Evolutionary conservation across 2,797 vertebrate genomes (phyloP).

Genomic region (Gallinago solitaria): DNA sequence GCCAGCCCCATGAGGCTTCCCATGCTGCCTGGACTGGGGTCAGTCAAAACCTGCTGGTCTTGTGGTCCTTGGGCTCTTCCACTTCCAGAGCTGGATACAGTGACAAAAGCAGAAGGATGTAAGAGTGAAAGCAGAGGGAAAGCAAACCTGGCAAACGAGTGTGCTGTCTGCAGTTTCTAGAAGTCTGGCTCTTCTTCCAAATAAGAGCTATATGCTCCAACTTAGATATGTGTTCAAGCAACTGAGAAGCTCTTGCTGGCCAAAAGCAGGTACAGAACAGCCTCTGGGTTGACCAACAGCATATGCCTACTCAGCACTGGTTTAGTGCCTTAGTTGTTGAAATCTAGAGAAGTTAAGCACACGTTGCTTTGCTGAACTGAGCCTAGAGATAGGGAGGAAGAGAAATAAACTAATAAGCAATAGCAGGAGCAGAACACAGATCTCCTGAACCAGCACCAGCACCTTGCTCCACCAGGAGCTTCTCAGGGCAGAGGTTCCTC

Average conservation of each 20-base stretch:
- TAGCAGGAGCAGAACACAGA: background rate
- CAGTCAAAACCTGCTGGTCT: background rate
- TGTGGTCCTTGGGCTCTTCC: background rate
- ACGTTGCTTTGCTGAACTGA: background rate
- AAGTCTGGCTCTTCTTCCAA: background rate
- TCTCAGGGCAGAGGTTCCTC: background rate
- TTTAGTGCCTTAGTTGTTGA: background rate
- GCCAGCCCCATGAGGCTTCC: background rate
- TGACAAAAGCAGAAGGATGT: background rate
- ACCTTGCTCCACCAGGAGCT: background rate
- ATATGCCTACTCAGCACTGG: background rate
- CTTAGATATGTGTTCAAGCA: background rate
- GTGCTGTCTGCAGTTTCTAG: background rate
- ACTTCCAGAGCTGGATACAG: background rate
- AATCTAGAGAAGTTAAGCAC: background rate
- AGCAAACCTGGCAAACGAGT: background rate
- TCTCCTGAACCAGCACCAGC: background rate
- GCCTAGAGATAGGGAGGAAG: background rate
- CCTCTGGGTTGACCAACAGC: background rate
- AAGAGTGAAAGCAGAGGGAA: background rate
- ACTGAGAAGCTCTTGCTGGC: background rate
- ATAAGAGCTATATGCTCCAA: background rate
- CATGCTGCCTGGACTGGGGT: accelerated
- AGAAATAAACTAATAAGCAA: background rate
- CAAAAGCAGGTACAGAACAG: background rate